Evolutionary conservation across 2,888 invertebrate species (phyloP).

Genomic region (Orchesellides sinensis): DNA sequence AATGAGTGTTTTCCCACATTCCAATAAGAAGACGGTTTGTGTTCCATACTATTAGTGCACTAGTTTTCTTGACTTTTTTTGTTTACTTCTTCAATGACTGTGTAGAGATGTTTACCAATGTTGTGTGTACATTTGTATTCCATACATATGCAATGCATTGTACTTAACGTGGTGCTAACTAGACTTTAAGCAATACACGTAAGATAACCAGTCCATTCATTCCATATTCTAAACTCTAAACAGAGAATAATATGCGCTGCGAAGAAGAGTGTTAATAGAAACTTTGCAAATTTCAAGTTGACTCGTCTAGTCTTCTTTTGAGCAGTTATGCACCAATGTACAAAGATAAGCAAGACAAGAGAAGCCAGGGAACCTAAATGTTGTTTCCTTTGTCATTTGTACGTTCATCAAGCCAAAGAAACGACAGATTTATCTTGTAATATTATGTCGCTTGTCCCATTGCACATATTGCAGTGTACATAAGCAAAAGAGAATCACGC

Average conservation of each 20-base stretch:
- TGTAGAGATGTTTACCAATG: no score
- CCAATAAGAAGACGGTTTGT: no score
- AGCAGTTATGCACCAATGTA: neutral
- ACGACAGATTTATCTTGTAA: no score
- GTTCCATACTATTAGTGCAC: no score
- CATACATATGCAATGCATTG: neutral
- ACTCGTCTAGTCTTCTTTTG: constrained; percentile 3
- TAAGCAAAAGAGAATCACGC: neutral
- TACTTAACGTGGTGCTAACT: neutral
- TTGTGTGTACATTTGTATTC: no score
- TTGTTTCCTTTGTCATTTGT: no score
- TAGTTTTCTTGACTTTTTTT: no score
- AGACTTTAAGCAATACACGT: neutral
- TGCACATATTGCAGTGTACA: neutral
- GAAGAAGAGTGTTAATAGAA: constrained; percentile 20
- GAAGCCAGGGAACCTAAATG: constrained; percentile 2
- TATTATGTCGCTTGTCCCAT: neutral
- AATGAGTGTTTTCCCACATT: no score
- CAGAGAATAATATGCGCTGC: neutral
- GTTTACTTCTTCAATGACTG: no score
- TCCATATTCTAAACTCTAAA: neutral
- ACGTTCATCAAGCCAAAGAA: no score
- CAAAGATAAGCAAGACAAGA: constrained; percentile 13
- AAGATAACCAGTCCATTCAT: neutral
- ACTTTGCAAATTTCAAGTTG: constrained; percentile 27